These are phyloP conservation scores for Crossoptilon crossoptilon DNA, from an alignment of 2,797 vertebrate species.

Conservation along the genomic window DNA sequence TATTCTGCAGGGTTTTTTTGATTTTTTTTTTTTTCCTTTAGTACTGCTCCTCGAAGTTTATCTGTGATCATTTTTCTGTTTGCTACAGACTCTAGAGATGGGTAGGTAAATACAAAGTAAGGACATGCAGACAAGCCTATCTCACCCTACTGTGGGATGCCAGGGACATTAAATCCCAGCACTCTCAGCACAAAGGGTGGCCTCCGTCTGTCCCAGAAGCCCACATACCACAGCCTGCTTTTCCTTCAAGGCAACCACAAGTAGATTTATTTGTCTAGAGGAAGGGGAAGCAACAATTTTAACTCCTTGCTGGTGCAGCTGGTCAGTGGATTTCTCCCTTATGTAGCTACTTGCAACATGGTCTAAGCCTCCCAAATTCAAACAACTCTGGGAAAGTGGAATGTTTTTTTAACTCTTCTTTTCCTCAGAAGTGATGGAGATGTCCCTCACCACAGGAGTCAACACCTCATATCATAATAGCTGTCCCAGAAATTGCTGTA, in stretches of 20 bases:
- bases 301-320: constrained; percentile 19
- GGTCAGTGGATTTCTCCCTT: not conserved
- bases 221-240: constrained; percentile 47
- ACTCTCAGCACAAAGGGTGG: not conserved
- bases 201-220: constrained; percentile 46
- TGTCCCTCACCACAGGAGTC: not conserved
- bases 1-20: not conserved
- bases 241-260: constrained; percentile 50
- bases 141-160: not conserved
- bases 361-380: not conserved
- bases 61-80: not conserved
- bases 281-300: constrained; percentile 34
- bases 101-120: not conserved
- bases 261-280: constrained; percentile 63
- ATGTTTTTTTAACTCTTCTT: constrained; percentile 24
- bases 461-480: not conserved
- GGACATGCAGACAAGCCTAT: not conserved
- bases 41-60: not conserved
- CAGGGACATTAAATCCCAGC: not conserved
- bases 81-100: not conserved
- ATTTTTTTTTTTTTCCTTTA: not conserved
- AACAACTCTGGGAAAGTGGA: not conserved
- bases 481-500: not conserved
- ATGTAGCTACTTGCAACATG: not conserved
- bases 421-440: not conserved